Percentiles rank a stretch among this genome's conserved stretches.
Conservation (phyloP, 2,113 vertebrate genomes). For the Ovis canadensis region DNA sequence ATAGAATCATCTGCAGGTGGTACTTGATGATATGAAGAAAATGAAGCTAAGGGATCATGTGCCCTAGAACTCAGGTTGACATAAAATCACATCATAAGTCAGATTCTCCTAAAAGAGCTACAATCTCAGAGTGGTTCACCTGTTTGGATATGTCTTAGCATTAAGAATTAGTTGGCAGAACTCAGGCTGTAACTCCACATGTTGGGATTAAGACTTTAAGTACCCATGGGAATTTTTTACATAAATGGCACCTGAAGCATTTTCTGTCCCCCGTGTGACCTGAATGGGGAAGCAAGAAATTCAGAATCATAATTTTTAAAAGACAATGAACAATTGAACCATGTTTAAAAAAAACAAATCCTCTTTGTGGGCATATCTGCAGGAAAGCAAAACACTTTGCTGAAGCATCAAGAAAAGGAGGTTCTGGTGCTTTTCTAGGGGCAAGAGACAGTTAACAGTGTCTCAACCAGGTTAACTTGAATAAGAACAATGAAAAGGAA, state of each 20-base stretch:
- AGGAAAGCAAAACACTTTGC: neutral
- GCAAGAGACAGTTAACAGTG: constrained; percentile 1
- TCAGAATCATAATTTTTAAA: neutral
- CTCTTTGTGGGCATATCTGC: neutral
- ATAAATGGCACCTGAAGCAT: neutral
- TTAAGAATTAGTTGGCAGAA: neutral
- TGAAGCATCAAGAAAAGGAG: neutral
- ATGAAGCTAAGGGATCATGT: neutral
- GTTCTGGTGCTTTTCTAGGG: neutral
- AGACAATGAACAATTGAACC: neutral
- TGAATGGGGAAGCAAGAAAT: neutral
- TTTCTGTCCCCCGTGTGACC: neutral
- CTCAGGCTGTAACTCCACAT: neutral
- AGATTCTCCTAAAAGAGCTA: neutral
- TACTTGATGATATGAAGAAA: neutral
- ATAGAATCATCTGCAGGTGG: neutral
- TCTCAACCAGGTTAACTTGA: constrained; percentile 28
- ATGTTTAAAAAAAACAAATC: neutral
- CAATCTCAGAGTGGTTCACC: neutral
- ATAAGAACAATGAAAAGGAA: constrained; percentile 61
- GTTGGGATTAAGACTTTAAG: neutral
- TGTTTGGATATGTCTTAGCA: neutral
- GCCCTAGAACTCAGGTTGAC: too few relatives aligned
- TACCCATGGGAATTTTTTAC: neutral
- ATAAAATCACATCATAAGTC: neutral